These are phyloP conservation scores for Blera fallax DNA, from an alignment of 2,888 invertebrate species.

Conservation along the genomic window DNA sequence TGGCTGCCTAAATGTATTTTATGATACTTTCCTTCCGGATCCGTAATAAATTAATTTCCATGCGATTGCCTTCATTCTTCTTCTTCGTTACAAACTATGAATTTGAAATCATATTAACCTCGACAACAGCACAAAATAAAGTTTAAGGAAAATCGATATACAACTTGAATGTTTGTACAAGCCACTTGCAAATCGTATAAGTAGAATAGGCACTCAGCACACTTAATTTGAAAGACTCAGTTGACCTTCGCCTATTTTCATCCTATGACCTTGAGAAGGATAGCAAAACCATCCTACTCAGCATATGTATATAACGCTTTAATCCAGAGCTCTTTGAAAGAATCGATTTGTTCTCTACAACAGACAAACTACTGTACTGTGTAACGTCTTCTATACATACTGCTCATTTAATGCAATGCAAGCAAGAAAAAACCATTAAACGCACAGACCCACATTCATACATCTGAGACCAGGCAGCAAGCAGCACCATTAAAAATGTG, in stretches of 20 bases:
- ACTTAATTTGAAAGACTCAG: slow-evolving; percentile 35
- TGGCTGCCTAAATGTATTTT: background rate
- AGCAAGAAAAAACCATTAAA: slow-evolving; percentile 59
- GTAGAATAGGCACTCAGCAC: slow-evolving; percentile 40
- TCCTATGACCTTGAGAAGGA: slow-evolving; percentile 10
- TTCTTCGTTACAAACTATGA: slow-evolving; percentile 24
- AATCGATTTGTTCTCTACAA: slow-evolving; percentile 30
- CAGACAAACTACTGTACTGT: slow-evolving; percentile 3
- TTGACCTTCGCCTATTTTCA: slow-evolving; percentile 40
- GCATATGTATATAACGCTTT: slow-evolving; percentile 6
- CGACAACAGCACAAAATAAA: slow-evolving; percentile 5
- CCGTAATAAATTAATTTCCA: slow-evolving; percentile 56
- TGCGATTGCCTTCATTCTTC: slow-evolving; percentile 58
- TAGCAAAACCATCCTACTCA: slow-evolving; percentile 7
- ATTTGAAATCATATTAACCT: slow-evolving; percentile 38
- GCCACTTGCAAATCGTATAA: slow-evolving; percentile 48
- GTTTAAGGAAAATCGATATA: slow-evolving; percentile 11
- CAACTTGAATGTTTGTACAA: background rate
- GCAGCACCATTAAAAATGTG: slow-evolving; percentile 69
- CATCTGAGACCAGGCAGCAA: slow-evolving; percentile 51
- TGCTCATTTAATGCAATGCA: slow-evolving; percentile 54
- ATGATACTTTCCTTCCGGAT: slow-evolving; percentile 15
- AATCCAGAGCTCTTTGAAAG: slow-evolving; percentile 6
- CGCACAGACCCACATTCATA: slow-evolving; percentile 60
- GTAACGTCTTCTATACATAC: background rate